Evolutionary conservation across 2,888 invertebrate genomes (phyloP), one percentile per base, ranked within the genome.

Genomic region (Pristionchus maxplancki): DNA sequence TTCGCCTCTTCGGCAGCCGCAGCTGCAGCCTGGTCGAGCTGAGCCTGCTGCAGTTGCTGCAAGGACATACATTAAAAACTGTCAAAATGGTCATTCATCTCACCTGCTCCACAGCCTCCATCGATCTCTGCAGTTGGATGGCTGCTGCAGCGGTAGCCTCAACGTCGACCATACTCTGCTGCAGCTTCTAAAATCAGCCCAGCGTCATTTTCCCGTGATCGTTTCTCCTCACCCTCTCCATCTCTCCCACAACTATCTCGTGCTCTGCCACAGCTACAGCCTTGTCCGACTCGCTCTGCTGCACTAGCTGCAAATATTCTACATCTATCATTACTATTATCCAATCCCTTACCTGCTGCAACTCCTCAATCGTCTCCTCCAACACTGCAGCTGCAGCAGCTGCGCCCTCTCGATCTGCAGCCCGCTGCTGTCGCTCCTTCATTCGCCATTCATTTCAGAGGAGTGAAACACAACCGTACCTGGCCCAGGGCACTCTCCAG

Each of bases 11-110:
- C 24, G 2, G 82, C 50, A 6, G 34, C 53, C 9, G 53, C 50
- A 15, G 53, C 53, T n/a, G 82, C 82, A 20, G 50, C 53, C 53
- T 83, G 28, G 34, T 83, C 53, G 53, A 83, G 31, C 24, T 31
- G 50, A 8, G 50, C 50, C 20, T 83, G 82, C 53, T 83, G 34
- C 53, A 83, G 34, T 53, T 53, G 50, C 53, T 83, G 82, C 34
- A 34, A 83, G 34, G 17, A 58, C 17, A 24, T 15, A 50, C 15
- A n/a, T 2, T 2, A 20, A 62, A 28, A 62, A 20, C n/a, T 24
- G 62, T 3, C 24, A n/a, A 20, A 13, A 62, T 20, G 62, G 28
- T 64, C 24, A 1, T 24, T 24, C 20, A 34, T 6, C 78, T 13
- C 20, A 78, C 78, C 78, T 78, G 78, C 20, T 78, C 78, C 13